Conservation (phyloP, 2,888 invertebrate species). For the Thelaira solivaga region DNA sequence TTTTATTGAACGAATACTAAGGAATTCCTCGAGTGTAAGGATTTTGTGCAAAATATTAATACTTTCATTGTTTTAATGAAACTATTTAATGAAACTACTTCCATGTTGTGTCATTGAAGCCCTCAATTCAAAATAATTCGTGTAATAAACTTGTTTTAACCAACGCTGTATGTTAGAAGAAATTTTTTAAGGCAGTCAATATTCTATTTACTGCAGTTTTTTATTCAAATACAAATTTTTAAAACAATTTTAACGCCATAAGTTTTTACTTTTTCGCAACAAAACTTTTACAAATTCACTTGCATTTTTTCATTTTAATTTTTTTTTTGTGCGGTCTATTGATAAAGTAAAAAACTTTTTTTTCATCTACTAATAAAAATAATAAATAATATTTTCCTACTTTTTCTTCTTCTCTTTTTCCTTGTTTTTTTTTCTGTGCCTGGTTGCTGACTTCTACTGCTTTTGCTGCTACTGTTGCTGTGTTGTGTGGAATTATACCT, state of each 20-base stretch:
- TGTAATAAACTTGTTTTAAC: no score
- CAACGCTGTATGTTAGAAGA: no score
- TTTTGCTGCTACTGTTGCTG: no score
- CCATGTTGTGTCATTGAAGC: no score
- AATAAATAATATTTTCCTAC: constrained; percentile 16
- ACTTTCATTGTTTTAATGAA: no score
- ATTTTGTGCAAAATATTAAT: no score
- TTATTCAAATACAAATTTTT: constrained; percentile 8
- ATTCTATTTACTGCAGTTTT: constrained; percentile 16
- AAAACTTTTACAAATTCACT: neutral
- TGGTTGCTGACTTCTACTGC: no score
- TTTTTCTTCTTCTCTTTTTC: neutral
- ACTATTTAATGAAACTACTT: no score
- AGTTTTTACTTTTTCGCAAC: constrained; percentile 24
- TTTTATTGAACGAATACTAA: no score
- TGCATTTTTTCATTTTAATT: neutral
- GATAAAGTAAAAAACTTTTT: constrained; percentile 23
- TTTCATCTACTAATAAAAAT: constrained; percentile 2
- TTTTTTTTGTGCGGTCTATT: constrained; percentile 1
- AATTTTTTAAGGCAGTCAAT: constrained; percentile 7
- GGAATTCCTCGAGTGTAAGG: no score
- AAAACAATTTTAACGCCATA: constrained; percentile 24
- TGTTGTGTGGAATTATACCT: constrained; percentile 10
- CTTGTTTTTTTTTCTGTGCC: neutral
- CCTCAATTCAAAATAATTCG: no score